Evolutionary conservation across 2,888 invertebrate species (phyloP).

Genomic region (Nomada goodeniana): DNA sequence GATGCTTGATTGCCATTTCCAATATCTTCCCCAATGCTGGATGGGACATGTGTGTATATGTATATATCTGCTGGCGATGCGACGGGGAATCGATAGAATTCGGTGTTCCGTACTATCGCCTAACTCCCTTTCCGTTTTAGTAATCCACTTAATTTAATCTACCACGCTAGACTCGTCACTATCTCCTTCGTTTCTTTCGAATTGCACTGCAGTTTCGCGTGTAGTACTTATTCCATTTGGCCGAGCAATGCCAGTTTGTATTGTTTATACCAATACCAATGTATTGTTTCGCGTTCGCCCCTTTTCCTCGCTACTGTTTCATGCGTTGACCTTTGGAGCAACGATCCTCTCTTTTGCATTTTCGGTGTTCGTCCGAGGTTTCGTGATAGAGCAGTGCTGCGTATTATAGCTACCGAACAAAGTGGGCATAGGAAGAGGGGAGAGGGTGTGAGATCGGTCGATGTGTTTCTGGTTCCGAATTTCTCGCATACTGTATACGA

Average conservation of each 20-base stretch:
- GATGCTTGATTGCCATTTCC: constrained; percentile 72
- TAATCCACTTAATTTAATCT: constrained; percentile 65
- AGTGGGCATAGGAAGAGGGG: too few relatives aligned
- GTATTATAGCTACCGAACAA: too few relatives aligned
- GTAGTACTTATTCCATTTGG: background rate
- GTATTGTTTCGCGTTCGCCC: constrained; percentile 31
- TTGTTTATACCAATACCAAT: too few relatives aligned
- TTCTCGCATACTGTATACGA: too few relatives aligned
- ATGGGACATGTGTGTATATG: background rate
- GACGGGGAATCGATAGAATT: constrained; percentile 65
- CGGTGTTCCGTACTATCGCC: constrained; percentile 51
- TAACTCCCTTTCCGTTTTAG: constrained; percentile 48
- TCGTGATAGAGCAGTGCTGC: too few relatives aligned
- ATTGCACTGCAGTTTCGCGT: constrained; percentile 6
- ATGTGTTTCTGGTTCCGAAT: background rate
- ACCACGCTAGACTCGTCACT: constrained; percentile 33
- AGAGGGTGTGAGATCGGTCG: too few relatives aligned
- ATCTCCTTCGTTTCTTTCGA: constrained; percentile 39
- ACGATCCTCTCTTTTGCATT: background rate
- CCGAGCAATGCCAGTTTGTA: background rate
- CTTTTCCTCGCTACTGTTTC: background rate
- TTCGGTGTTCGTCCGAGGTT: background rate
- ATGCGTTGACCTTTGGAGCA: constrained; percentile 35
- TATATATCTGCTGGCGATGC: constrained; percentile 42
- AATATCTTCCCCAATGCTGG: constrained; percentile 61